phyloP scores from a whole-genome alignment of 2,888 invertebrate genomes.

The Nomada ferruginata region DNA sequence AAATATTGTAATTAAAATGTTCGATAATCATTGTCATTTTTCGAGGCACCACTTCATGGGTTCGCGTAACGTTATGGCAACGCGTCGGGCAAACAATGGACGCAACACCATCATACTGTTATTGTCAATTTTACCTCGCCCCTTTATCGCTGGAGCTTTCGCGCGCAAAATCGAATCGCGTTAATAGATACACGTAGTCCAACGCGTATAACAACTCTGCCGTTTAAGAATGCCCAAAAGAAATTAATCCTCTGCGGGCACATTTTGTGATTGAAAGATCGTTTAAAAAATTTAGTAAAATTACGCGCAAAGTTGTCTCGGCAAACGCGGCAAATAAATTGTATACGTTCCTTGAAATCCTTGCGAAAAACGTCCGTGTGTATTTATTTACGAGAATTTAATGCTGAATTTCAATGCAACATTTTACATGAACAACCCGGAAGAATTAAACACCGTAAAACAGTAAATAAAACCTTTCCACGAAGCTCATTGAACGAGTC shows the following conservation, averaged over 20 bases:
- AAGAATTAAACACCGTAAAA: background rate
- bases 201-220: background rate
- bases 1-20: slow-evolving; percentile 61
- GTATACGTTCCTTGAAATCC: too few relatives aligned
- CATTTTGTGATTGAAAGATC: too few relatives aligned
- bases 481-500: background rate
- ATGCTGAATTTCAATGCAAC: too few relatives aligned
- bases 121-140: slow-evolving; percentile 45
- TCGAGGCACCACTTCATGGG: slow-evolving; percentile 46
- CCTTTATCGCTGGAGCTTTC: slow-evolving; percentile 32
- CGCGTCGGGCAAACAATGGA: slow-evolving; percentile 41
- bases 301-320: too few relatives aligned
- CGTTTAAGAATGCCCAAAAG: background rate
- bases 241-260: background rate
- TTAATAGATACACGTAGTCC: slow-evolving; percentile 29
- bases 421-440: too few relatives aligned
- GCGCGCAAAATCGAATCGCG: slow-evolving; percentile 25
- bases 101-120: slow-evolving; percentile 26
- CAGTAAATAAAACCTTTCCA: background rate
- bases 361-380: too few relatives aligned
- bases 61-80: slow-evolving; percentile 45
- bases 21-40: slow-evolving; percentile 60
- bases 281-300: too few relatives aligned
- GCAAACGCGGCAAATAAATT: too few relatives aligned
- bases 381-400: too few relatives aligned